phyloP scores from a whole-genome alignment of 2,113 vertebrate genomes.

The Myodes glareolus region DNA sequence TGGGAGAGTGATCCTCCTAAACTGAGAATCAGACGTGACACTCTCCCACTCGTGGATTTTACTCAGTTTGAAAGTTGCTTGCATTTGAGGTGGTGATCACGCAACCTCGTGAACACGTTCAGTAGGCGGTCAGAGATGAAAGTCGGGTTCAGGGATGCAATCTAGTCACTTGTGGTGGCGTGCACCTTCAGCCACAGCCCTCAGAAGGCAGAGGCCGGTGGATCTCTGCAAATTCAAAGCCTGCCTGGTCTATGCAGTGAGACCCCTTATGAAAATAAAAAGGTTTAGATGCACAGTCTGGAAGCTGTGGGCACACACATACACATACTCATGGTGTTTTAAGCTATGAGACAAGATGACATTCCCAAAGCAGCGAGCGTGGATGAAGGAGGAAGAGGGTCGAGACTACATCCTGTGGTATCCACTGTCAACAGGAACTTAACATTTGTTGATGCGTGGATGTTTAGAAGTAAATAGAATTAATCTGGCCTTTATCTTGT shows the following conservation, averaged over 20 bases:
- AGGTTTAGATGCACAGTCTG: not conserved
- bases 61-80: not conserved
- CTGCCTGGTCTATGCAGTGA: not conserved
- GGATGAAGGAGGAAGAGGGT: not conserved
- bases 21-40: not conserved
- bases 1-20: not conserved
- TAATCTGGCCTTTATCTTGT: not conserved
- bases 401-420: not conserved
- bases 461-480: constrained; percentile 5
- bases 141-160: not conserved
- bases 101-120: not conserved
- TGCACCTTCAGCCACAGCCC: not conserved
- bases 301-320: not conserved
- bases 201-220: not conserved
- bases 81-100: not conserved
- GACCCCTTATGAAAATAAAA: not conserved
- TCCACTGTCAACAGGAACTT: not conserved
- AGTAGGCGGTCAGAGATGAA: not conserved
- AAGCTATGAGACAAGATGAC: not conserved
- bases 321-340: not conserved
- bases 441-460: constrained; percentile 1
- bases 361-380: not conserved
- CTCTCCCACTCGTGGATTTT: constrained; percentile 2
- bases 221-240: not conserved
- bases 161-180: not conserved